A percentile compares a stretch with the other conserved stretches of the same genome.
phyloP scores from a whole-genome alignment of 2,797 vertebrate genomes.

The Natrix natrix region DNA sequence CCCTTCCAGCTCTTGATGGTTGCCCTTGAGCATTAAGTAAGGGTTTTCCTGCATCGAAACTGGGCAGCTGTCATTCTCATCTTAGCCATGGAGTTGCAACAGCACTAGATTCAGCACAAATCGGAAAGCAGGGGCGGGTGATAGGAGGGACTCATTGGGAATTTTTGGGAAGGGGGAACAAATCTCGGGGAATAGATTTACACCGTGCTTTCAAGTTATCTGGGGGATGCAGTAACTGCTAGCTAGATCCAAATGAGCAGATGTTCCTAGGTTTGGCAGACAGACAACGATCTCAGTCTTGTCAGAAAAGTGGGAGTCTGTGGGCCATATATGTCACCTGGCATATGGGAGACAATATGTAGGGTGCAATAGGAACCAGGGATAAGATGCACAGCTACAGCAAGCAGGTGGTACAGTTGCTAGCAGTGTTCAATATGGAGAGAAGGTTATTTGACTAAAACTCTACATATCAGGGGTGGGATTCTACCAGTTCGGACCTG shows the following conservation, averaged over 20 bases:
- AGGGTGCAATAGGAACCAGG: neutral
- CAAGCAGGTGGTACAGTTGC: neutral
- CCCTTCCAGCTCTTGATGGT: slow-evolving; percentile 91
- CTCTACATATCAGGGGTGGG: neutral
- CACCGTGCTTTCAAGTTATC: neutral
- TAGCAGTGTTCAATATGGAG: too few species aligned
- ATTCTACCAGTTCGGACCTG: too few species aligned
- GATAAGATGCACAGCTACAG: too few species aligned
- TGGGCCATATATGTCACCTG: too few species aligned
- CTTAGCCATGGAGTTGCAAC: slow-evolving; percentile 63
- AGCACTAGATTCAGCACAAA: slow-evolving; percentile 20
- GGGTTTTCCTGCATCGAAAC: slow-evolving; percentile 94
- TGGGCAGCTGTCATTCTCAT: slow-evolving; percentile 80
- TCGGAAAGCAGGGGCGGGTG: neutral
- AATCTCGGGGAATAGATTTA: neutral
- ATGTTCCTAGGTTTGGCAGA: too few species aligned
- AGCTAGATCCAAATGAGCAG: neutral
- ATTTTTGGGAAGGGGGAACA: neutral
- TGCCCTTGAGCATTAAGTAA: slow-evolving; percentile 93
- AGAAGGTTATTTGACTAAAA: neutral
- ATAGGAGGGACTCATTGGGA: neutral
- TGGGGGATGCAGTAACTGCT: rapidly evolving
- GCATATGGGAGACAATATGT: neutral
- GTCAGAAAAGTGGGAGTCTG: neutral
- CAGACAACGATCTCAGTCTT: neutral